Conservation (phyloP, 2,888 invertebrate species). For the Barypeithes pellucidus region DNA sequence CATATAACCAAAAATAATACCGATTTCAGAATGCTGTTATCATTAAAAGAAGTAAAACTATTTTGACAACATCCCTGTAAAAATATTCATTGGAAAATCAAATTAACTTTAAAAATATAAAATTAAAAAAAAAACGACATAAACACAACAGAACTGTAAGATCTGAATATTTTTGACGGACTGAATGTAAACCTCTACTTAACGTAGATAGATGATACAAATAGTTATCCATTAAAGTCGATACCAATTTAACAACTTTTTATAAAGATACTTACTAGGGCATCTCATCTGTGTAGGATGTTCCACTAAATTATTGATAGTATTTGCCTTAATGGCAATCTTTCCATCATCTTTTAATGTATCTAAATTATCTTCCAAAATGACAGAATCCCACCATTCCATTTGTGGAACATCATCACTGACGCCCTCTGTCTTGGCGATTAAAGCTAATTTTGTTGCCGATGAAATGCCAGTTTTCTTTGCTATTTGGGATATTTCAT, state of each 20-base stretch:
- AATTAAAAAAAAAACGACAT: too few species aligned
- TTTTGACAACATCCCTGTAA: too few species aligned
- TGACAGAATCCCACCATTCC: constrained; percentile 99
- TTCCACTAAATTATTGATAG: constrained; percentile 95
- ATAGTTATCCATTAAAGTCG: constrained; percentile 6
- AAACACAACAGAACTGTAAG: too few species aligned
- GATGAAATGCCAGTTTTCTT: constrained; percentile 98
- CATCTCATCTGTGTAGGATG: constrained; percentile 97
- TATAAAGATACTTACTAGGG: constrained; percentile 81
- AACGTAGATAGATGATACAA: too few species aligned
- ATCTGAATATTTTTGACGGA: too few species aligned
- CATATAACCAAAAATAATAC: too few species aligned
- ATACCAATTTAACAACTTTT: constrained; percentile 4
- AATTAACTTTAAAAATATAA: too few species aligned
- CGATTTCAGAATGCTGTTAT: too few species aligned
- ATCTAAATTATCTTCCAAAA: constrained; percentile 79
- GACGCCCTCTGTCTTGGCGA: constrained; percentile 86
- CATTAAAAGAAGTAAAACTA: neutral
- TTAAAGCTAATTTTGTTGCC: constrained; percentile 94
- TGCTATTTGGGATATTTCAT: constrained; percentile 97
- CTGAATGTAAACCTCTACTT: too few species aligned
- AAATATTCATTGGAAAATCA: too few species aligned
- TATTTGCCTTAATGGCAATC: constrained; percentile 76
- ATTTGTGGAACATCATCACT: constrained; percentile 89
- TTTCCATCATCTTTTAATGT: constrained; percentile 72